Evolutionary conservation across 2,888 invertebrate genomes (phyloP).

Genomic region (Rhyacophila evoluta): DNA sequence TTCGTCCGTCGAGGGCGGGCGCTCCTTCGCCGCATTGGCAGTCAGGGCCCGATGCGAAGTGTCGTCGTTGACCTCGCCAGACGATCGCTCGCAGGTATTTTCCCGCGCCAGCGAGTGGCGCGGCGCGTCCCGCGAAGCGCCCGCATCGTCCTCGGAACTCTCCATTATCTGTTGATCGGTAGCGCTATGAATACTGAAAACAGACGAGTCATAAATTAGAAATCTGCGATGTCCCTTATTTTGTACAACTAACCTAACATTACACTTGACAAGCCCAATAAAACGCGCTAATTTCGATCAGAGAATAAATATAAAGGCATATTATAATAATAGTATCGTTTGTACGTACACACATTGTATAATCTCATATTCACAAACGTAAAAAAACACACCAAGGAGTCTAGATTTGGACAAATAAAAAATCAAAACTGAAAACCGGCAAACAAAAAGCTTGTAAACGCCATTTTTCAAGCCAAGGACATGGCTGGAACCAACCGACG

Average conservation of each 20-base stretch:
- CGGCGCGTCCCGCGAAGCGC: conserved; percentile 69
- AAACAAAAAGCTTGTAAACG: conserved; percentile 75
- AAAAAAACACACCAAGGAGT: conserved; percentile 63
- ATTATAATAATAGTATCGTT: conserved; percentile 34
- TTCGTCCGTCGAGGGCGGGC: conserved; percentile 58
- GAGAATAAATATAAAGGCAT: conserved; percentile 37
- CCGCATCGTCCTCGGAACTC: conserved; percentile 71
- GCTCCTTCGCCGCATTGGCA: conserved; percentile 66
- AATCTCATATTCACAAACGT: conserved; percentile 70
- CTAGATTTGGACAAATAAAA: conserved; percentile 65
- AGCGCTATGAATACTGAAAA: conserved; percentile 70
- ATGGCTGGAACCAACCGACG: conserved; percentile 56
- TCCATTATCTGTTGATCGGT: conserved; percentile 72
- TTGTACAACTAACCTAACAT: conserved; percentile 52
- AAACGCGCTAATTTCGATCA: conserved; percentile 48
- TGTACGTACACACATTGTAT: conserved; percentile 69
- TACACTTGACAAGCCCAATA: conserved; percentile 52
- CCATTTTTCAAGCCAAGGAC: conserved; percentile 74
- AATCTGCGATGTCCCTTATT: conserved; percentile 43
- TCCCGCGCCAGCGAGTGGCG: conserved; percentile 71
- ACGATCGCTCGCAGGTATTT: conserved; percentile 65
- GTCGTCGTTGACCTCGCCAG: conserved; percentile 63
- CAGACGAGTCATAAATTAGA: conserved; percentile 57
- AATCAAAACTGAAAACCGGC: conserved; percentile 71
- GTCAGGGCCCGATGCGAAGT: conserved; percentile 58